Percentiles rank a stretch among this genome's conserved stretches.
phyloP scores from a whole-genome alignment of 2,113 vertebrate species.

The Halichoerus grypus region DNA sequence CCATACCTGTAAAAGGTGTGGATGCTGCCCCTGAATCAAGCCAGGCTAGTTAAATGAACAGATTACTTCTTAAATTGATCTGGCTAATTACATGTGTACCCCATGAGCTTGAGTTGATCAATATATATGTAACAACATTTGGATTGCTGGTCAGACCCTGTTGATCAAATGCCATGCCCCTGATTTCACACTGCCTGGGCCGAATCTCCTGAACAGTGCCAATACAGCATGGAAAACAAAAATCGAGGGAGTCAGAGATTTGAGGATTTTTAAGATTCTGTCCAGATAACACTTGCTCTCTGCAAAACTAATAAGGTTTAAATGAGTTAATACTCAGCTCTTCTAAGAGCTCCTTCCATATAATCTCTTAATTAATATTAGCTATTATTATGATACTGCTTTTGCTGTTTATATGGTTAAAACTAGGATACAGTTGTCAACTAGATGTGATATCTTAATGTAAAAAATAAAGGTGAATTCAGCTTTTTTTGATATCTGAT shows the following conservation, averaged over 20 bases:
- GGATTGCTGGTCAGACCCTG: not conserved
- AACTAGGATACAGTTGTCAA: not conserved
- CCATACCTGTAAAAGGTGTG: not conserved
- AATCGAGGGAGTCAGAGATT: not conserved
- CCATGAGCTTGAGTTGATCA: not conserved
- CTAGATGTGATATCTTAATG: not conserved
- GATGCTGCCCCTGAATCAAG: not conserved
- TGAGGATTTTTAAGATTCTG: not conserved
- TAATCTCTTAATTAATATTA: not conserved
- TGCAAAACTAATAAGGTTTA: conserved; percentile 16
- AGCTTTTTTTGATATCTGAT: not conserved
- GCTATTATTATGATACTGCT: not conserved
- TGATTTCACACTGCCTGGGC: not conserved
- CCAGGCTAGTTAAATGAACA: not conserved
- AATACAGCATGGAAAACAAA: not conserved
- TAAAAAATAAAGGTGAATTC: not conserved
- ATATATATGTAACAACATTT: not conserved
- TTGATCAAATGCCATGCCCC: not conserved
- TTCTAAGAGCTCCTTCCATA: not conserved
- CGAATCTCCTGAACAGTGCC: not conserved
- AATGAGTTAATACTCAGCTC: not conserved
- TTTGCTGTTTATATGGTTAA: not conserved
- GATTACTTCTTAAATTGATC: not conserved
- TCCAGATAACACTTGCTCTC: conserved; percentile 26
- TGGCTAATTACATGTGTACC: not conserved